Evolutionary conservation across 2,113 vertebrate genomes (phyloP), one percentile per base, ranked within the genome.

Genomic region (Toxotes chatareus): DNA sequence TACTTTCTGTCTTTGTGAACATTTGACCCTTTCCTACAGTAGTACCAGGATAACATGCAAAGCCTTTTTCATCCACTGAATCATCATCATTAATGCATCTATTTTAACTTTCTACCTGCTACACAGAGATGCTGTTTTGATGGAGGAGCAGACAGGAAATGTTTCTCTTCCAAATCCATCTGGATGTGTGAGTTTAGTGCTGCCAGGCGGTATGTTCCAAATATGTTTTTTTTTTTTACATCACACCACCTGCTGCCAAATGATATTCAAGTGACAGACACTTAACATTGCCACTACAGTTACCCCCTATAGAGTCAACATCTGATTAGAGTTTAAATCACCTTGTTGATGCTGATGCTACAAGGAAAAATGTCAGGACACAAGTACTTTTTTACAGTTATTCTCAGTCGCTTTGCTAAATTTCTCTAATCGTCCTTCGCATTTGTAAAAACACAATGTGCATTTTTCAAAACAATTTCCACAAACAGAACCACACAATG

Each of bases 261-360:
- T 68, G 27, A n/a, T 68, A 40, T 13, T 40, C 44, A 27, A 36
- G 40, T 56, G 46, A 34, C 49, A 75, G 65, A 70, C 57, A 63
- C 57, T 64, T 65, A 17, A 65, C 64, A 64, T 74, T 40, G 51
- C 27, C 32, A 71, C 73, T 53, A 61, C 65, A 68, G 55, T 64
- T 44, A 62, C 51, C 53, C 59, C 66, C 82, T 46, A 65, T 64
- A 31, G 72, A 55, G 83, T 16, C n/a, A 31, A 61, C 27, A 56
- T 82, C 61, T 77, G 73, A 77, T 77, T 85, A 62, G 59, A 70
- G 59, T 47, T 75, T 31, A 77, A 85, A 68, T 12, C 47, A 56
- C 67, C 40, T 65, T 56, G 46, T 55, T 47, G 65, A 47, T 32
- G 14, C 14, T 60, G 57, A 34, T 36, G 16, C 4, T 70, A 14